These are phyloP conservation scores for Urocolius indicus DNA, from an alignment of 2,113 vertebrate genomes.

Conservation along the genomic window DNA sequence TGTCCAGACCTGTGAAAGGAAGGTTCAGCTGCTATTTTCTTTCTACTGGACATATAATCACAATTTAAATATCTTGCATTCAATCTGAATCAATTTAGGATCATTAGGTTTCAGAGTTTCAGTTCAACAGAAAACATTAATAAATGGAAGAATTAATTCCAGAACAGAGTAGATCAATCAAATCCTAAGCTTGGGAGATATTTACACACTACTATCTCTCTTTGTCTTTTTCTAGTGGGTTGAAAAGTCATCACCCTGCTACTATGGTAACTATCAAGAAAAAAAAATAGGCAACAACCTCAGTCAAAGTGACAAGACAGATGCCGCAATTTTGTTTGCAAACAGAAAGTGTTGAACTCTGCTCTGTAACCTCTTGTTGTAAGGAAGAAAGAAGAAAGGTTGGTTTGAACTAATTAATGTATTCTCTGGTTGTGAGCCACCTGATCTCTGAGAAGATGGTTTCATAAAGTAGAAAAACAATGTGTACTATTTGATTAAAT, in stretches of 20 bases:
- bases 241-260: background rate
- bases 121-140: constrained; percentile 42
- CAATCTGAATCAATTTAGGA: constrained; percentile 36
- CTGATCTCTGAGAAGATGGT: background rate
- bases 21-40: background rate
- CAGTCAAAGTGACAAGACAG: background rate
- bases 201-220: background rate
- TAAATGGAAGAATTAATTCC: constrained; percentile 57
- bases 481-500: background rate
- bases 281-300: background rate
- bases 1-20: background rate
- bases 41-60: background rate
- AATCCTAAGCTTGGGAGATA: background rate
- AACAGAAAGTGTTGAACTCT: background rate
- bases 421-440: constrained; percentile 14
- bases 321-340: constrained; percentile 36
- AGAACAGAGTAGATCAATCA: constrained; percentile 50
- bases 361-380: background rate
- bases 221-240: background rate
- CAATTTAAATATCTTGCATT: constrained; percentile 18
- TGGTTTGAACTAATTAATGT: constrained; percentile 24
- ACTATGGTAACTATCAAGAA: background rate
- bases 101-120: constrained; percentile 19
- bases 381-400: background rate
- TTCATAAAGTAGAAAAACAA: constrained; percentile 7